Base-by-base conservation (phyloP, 2,113 vertebrate species). In the Serilophus lunatus region DNA sequence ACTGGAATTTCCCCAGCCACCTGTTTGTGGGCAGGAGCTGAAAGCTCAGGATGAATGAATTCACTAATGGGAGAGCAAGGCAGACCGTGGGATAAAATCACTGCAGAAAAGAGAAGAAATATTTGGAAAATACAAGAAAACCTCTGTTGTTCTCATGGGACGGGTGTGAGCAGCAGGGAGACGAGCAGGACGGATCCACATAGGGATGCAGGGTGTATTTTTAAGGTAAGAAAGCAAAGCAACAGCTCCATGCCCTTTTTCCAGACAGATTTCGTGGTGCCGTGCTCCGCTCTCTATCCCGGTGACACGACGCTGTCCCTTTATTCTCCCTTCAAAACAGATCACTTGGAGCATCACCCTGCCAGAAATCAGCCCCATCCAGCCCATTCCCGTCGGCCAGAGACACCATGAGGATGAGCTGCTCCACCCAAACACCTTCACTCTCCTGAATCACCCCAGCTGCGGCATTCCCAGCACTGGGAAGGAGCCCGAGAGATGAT, bases 161-260 rank as follows among this genome's bases (percentile, higher is more conserved):
- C 0, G 7, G 7, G 44, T 4, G 47, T 0, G 1, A 66, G 19
- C 9, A 16, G 33, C 0, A 0, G 31, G 47, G 19, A 76, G 23
- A 31, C 0, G 6, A 66, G 47, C 20, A 26, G 40, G 6, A 0
- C 8, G 15, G 12, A 8, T 4, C 57, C 12, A 3, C 1, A 0
- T 1, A 17, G 3, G 36, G n/a, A 3, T 18, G 11, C 1, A 7
- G 50, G 50, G 10, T 23, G 8, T 14, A 4, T 9, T 40, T 88
- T 64, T 49, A 28, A 51, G 35, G 49, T 44, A 16, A 18, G 60
- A 47, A 44, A 59, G 5, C 10, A 10, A 42, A 3, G 18, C 47
- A 3, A 12, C 36, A 33, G 18, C 44, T 59, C 49, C 5, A 0
- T 6, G 24, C 24, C 23, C 10, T 24, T 45, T 29, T 53, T 10